Conservation (phyloP, 1,140 invertebrate species). For the Linepithema humile region DNA sequence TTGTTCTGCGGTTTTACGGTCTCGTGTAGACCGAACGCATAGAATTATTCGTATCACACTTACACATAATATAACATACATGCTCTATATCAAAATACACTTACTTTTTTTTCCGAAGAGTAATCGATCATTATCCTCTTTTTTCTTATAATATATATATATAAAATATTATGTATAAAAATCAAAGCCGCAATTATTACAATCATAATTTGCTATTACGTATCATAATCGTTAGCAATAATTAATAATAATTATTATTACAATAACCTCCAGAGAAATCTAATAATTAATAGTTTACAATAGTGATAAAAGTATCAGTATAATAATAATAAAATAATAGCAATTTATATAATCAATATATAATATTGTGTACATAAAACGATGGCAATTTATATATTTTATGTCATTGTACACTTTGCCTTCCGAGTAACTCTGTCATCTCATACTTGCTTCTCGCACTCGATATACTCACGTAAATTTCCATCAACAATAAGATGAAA, state of each 20-base stretch:
- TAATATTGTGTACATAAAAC: constrained; percentile 61
- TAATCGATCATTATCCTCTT: constrained; percentile 47
- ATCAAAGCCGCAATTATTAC: constrained; percentile 65
- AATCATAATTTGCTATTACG: constrained; percentile 50
- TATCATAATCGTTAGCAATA: constrained; percentile 57
- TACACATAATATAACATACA: constrained; percentile 40
- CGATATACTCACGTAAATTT: constrained; percentile 46
- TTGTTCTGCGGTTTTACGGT: constrained; percentile 25
- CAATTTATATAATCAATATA: constrained; percentile 61
- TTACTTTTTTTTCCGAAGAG: constrained; percentile 57
- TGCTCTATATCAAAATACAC: constrained; percentile 69
- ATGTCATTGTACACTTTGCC: background rate
- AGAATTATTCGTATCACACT: constrained; percentile 55
- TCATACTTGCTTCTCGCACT: constrained; percentile 27
- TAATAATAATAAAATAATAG: constrained; percentile 60
- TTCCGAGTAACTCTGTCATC: constrained; percentile 36
- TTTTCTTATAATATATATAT: constrained; percentile 19
- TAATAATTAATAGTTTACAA: constrained; percentile 51
- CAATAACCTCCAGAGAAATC: constrained; percentile 42
- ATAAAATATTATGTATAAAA: constrained; percentile 65
- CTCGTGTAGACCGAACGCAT: constrained; percentile 22
- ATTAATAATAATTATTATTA: constrained; percentile 49
- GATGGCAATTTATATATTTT: constrained; percentile 59
- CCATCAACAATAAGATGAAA: constrained; percentile 31
- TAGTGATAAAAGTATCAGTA: constrained; percentile 53